phyloP scores from a whole-genome alignment of 2,888 invertebrate species.

The Dasysyrphus albostriatus region DNA sequence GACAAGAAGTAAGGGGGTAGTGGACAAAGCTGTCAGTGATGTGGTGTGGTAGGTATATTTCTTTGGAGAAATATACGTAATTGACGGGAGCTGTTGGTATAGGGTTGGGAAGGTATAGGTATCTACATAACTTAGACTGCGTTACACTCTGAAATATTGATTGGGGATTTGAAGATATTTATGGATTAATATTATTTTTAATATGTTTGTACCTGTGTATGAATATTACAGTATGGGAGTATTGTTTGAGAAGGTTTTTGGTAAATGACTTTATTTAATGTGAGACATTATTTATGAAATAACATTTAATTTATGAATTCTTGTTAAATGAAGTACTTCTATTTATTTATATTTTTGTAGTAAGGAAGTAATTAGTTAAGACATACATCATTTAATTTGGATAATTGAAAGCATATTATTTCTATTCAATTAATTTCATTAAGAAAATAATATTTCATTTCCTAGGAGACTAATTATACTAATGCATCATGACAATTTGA shows the following conservation, averaged over 20 bases:
- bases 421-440: neutral
- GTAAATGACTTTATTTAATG: too few relatives aligned
- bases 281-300: too few relatives aligned
- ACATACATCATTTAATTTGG: neutral
- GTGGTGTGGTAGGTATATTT: constrained; percentile 24
- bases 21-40: constrained; percentile 15
- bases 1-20: neutral
- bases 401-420: neutral
- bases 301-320: neutral
- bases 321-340: neutral
- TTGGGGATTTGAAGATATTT: constrained; percentile 26
- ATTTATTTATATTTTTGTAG: too few relatives aligned
- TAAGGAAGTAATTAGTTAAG: neutral
- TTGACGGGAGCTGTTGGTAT: neutral
- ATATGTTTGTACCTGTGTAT: too few relatives aligned
- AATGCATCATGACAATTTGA: neutral
- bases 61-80: constrained; percentile 24
- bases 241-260: too few relatives aligned
- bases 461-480: neutral
- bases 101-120: neutral
- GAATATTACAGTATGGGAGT: too few relatives aligned
- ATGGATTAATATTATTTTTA: neutral
- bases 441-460: neutral
- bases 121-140: neutral
- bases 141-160: constrained; percentile 20